phyloP scores from a whole-genome alignment of 2,888 invertebrate species.

The Tiliacea citrago region DNA sequence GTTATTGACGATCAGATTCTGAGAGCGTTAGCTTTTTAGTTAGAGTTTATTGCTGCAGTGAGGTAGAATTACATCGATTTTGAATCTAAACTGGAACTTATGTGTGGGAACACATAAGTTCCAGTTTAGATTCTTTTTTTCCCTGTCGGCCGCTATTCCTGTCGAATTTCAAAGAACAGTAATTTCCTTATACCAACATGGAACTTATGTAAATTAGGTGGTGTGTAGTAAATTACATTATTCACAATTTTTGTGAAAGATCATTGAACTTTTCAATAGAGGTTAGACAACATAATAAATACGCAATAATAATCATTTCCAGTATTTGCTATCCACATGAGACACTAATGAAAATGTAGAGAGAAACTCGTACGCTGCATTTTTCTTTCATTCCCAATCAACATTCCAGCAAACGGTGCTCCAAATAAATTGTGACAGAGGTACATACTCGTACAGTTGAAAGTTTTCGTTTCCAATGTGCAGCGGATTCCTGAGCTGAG shows the following conservation, averaged over 20 bases:
- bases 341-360: slow-evolving; percentile 17
- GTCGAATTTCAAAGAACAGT: background rate
- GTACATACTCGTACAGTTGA: slow-evolving; percentile 50
- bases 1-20: slow-evolving; percentile 80
- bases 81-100: slow-evolving; percentile 14
- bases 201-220: background rate
- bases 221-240: too few relatives aligned
- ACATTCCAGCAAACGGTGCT: slow-evolving; percentile 44
- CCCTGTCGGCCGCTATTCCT: too few relatives aligned
- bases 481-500: slow-evolving; percentile 56
- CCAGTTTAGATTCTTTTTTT: too few relatives aligned
- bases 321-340: background rate
- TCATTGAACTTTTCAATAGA: background rate
- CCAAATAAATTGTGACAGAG: slow-evolving; percentile 59
- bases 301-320: background rate
- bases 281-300: background rate
- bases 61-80: slow-evolving; percentile 24
- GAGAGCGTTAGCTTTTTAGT: slow-evolving; percentile 61
- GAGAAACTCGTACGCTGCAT: slow-evolving; percentile 7
- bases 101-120: background rate
- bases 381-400: slow-evolving; percentile 58
- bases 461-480: slow-evolving; percentile 66
- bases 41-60: slow-evolving; percentile 50
- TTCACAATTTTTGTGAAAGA: background rate
- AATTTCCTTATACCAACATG: background rate